A percentile compares a stretch with the other conserved stretches of the same genome.
phyloP scores from a whole-genome alignment of 2,797 vertebrate species.

The Sphenopsis melanotis region DNA sequence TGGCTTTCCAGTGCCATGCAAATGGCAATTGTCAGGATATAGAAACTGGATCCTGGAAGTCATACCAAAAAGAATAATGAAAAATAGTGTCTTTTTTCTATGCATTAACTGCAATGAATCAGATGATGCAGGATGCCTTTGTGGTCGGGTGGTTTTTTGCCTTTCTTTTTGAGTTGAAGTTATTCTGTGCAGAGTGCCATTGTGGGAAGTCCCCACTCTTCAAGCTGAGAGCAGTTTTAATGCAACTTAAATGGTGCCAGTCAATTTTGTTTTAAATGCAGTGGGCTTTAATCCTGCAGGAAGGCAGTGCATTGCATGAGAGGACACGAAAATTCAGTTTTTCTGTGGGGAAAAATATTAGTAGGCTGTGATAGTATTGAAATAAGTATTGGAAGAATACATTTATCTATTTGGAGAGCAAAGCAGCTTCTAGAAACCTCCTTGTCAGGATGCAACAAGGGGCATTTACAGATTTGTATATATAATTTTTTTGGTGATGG shows the following conservation, averaged over 20 bases:
- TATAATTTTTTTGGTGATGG: not conserved
- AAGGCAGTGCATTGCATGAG: not conserved
- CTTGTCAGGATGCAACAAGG: not conserved
- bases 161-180: not conserved
- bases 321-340: not conserved
- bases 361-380: not conserved
- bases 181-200: not conserved
- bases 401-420: not conserved
- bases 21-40: not conserved
- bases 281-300: not conserved
- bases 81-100: not conserved
- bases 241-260: not conserved
- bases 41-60: not conserved
- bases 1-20: not conserved
- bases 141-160: accelerated
- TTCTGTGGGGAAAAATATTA: not conserved
- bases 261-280: not conserved
- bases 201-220: not conserved
- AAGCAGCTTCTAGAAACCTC: not conserved
- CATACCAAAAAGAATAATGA: not conserved
- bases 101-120: not conserved
- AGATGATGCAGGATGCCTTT: not conserved
- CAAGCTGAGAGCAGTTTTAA: not conserved
- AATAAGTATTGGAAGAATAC: not conserved
- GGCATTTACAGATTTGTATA: accelerated